Evolutionary conservation across 2,888 invertebrate species (phyloP).

Genomic region (Herminia tarsipennalis): DNA sequence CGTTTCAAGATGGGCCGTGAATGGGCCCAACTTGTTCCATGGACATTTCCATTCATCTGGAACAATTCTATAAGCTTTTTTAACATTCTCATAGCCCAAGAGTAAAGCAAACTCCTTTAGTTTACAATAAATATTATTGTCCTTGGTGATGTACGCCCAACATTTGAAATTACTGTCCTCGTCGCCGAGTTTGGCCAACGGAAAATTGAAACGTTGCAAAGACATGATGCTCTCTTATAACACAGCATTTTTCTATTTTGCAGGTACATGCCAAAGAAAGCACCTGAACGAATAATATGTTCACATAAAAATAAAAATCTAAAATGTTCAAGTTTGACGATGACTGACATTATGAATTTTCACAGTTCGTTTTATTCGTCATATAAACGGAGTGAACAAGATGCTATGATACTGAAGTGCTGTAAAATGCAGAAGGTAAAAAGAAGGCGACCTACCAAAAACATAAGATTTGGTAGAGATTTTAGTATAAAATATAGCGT

Average conservation of each 20-base stretch:
- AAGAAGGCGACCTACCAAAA: slow-evolving; percentile 26
- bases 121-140: slow-evolving; percentile 25
- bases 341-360: slow-evolving; percentile 10
- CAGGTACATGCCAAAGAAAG: too few species aligned
- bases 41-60: too few species aligned
- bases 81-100: slow-evolving; percentile 23
- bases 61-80: slow-evolving; percentile 20
- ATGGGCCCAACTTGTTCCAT: too few species aligned
- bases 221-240: slow-evolving; percentile 5
- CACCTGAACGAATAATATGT: too few species aligned
- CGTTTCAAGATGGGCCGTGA: too few species aligned
- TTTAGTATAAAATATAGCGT: slow-evolving; percentile 21
- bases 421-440: slow-evolving; percentile 21
- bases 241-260: not conserved
- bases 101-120: slow-evolving; percentile 22
- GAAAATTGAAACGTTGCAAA: slow-evolving; percentile 2
- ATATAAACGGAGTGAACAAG: slow-evolving; percentile 20
- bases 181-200: too few species aligned
- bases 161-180: slow-evolving; percentile 18
- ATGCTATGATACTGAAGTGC: slow-evolving; percentile 26
- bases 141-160: slow-evolving; percentile 15
- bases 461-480: slow-evolving; percentile 21
- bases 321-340: slow-evolving; percentile 13
- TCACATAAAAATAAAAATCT: slow-evolving; percentile 10
- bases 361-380: slow-evolving; percentile 12